Evolutionary conservation across 2,888 invertebrate species (phyloP).

Genomic region (Vannuccia rotundouncinata): DNA sequence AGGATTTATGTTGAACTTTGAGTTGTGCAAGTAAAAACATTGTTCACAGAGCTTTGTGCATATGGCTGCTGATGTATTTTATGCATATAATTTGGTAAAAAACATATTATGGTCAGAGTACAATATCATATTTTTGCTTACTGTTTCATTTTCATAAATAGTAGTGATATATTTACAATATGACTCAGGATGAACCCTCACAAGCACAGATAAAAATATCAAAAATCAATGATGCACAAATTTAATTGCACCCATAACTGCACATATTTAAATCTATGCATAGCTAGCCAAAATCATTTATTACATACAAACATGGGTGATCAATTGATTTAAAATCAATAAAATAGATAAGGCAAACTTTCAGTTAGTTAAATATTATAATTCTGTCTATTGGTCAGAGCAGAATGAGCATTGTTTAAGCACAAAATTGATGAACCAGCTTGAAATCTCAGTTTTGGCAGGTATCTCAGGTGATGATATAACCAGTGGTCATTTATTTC

Average conservation of each 20-base stretch:
- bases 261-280: not conserved
- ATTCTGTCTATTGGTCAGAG: constrained; percentile 26
- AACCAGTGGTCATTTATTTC: not conserved
- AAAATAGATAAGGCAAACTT: not conserved
- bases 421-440: not conserved
- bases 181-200: too few species aligned
- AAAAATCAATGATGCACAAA: too few species aligned
- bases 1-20: too few species aligned
- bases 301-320: not conserved
- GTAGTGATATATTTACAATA: too few species aligned
- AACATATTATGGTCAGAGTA: too few species aligned
- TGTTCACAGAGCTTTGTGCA: too few species aligned
- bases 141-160: too few species aligned
- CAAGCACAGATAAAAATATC: too few species aligned
- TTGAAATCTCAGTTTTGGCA: constrained; percentile 4
- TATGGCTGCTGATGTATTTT: too few species aligned
- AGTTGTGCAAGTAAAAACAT: too few species aligned
- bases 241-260: not conserved
- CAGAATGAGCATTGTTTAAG: constrained; percentile 24
- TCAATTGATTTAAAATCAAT: constrained; percentile 28
- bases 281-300: not conserved
- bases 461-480: constrained; percentile 20
- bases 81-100: too few species aligned
- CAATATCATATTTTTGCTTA: too few species aligned
- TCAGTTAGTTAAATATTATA: not conserved